A percentile compares a stretch with the other conserved stretches of the same genome.
These are phyloP conservation scores for Papilio polytes DNA, from an alignment of 1,140 invertebrate genomes.

Conservation along the genomic window DNA sequence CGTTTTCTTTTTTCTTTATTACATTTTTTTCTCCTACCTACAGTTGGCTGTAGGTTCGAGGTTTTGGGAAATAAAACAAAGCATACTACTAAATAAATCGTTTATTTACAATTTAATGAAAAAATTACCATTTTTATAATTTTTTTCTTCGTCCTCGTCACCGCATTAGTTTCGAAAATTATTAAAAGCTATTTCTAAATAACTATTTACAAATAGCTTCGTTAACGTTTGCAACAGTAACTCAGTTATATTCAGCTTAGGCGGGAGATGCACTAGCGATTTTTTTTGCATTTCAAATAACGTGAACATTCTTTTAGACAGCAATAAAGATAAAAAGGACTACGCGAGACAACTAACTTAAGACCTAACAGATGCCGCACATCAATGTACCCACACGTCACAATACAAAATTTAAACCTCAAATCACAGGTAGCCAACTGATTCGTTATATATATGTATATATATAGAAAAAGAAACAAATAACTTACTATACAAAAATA, in stretches of 20 bases:
- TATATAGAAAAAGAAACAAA: conserved; percentile 64
- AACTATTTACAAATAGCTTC: conserved; percentile 79
- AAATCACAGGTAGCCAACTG: conserved; percentile 75
- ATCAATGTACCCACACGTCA: conserved; percentile 61
- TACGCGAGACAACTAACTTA: conserved; percentile 57
- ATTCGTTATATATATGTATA: conserved; percentile 60
- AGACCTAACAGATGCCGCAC: conserved; percentile 58
- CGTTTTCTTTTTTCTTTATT: neutral
- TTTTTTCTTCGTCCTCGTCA: conserved; percentile 50
- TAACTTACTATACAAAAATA: conserved; percentile 80
- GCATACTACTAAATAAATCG: conserved; percentile 74
- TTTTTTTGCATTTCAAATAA: conserved; percentile 53
- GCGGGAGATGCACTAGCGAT: conserved; percentile 54
- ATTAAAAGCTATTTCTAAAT: conserved; percentile 79
- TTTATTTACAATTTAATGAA: conserved; percentile 80
- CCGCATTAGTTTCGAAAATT: conserved; percentile 62
- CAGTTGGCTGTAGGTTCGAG: neutral
- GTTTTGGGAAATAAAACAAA: conserved; percentile 50
- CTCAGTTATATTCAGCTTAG: conserved; percentile 15
- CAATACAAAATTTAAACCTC: conserved; percentile 70
- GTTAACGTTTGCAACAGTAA: conserved; percentile 7
- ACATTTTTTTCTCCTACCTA: no score
- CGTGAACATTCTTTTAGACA: conserved; percentile 49
- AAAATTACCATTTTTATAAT: conserved; percentile 79
- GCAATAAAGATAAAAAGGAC: conserved; percentile 47